Evolutionary conservation across 1,140 invertebrate genomes (phyloP).

Genomic region (Ceratosolen solmsi): DNA sequence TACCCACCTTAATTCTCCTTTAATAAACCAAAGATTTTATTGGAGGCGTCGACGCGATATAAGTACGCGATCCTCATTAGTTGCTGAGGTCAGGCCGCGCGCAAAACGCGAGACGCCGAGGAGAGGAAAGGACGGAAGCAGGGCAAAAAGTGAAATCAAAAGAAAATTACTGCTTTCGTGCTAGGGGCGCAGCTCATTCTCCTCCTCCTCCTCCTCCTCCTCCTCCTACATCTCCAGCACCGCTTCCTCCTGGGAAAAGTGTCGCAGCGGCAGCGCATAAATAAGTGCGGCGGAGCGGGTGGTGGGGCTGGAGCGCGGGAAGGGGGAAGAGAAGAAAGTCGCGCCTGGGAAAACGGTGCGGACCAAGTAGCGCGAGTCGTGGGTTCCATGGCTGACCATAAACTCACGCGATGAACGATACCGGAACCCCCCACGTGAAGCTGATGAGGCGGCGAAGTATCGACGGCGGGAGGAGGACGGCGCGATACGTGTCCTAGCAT

Average conservation of each 20-base stretch:
- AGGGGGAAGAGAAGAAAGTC: conserved; percentile 31
- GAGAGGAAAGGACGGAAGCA: neutral
- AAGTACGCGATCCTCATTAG: conserved; percentile 9
- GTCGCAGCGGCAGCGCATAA: conserved; percentile 9
- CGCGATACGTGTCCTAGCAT: neutral
- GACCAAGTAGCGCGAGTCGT: conserved; percentile 40
- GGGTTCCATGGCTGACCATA: conserved; percentile 56
- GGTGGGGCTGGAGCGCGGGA: neutral
- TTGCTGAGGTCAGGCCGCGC: neutral
- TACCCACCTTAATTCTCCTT: too few relatives aligned
- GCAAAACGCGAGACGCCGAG: neutral
- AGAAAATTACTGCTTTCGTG: neutral
- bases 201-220: too few relatives aligned
- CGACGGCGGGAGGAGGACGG: neutral
- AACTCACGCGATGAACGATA: conserved; percentile 65
- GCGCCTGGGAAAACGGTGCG: conserved; percentile 35
- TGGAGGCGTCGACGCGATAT: neutral
- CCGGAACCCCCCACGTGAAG: neutral
- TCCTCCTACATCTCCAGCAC: too few relatives aligned
- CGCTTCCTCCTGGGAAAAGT: neutral
- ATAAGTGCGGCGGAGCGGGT: neutral
- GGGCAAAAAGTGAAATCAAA: conserved; percentile 27
- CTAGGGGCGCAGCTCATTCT: too few relatives aligned
- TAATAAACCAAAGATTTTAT: neutral
- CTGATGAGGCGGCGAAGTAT: too few relatives aligned